Base-by-base conservation (phyloP, 2,888 invertebrate genomes). In the Dasysyrphus tricinctus region DNA sequence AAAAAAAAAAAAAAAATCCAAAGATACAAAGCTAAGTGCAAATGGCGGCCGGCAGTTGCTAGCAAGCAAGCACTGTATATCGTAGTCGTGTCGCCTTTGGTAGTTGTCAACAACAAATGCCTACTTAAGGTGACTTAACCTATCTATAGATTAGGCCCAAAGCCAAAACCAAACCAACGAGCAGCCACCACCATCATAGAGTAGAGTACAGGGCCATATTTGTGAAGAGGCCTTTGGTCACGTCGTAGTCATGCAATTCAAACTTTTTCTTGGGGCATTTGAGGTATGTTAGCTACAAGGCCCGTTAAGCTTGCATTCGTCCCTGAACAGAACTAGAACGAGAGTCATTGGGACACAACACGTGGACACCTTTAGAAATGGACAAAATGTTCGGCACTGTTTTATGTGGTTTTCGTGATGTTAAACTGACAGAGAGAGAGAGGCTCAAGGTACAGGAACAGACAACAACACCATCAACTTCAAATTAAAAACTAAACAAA, bases 361-460 rank as follows among this genome's bases (percentile, higher is more conserved):
- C 57, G 51, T 57, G 56, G 56, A 61, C 51, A 75, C 57, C 49
- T 44, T 19, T 73, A 77, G 77, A 74, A 81, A 78, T 67, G 78
- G 78, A 79, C 86, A 82, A 86, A 86, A 86, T 82, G 82, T 75
- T 86, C 86, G 86, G 86, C 82, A 79, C 82, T 86, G 86, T 86
- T 86, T 86, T 86, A 86, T 86, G 86, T 86, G 81, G 82, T 86
- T 86, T 86, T 86, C 86, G 86, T 86, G 86, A 82, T 86, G 78
- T 78, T 78, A 54, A 73, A 81, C 63, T 80, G 81, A 83, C 83
- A 83, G 47, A 34, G 29, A 54, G 54, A 51, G 54, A 54, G 47
- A 42, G 34, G 12, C 42, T 54, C 19, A 29, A 44, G 24, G 44
- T 37, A 49, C 37, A 54, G 57, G 57, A 59, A 51, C 24, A n/a